Base-by-base conservation (phyloP, 2,888 invertebrate genomes). In the Pristionchus mayeri region DNA sequence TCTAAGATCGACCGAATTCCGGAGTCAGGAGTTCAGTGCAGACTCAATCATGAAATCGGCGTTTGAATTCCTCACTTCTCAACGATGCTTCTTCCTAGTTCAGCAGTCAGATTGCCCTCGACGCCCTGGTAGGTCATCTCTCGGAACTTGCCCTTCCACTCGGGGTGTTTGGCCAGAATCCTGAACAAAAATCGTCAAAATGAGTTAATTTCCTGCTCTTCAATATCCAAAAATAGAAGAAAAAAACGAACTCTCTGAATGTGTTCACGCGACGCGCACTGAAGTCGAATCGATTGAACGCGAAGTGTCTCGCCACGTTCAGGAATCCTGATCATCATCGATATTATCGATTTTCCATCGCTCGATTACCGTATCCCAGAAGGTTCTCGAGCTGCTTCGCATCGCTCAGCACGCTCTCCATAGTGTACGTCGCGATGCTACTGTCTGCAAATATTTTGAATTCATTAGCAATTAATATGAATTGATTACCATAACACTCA, bases 101-200 rank as follows among this genome's bases (percentile, higher is more conserved):
- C 71, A 3, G 71, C 71, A 6, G 71, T 71, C 40, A 71, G 40
- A 71, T 71, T 71, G 37, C 71, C 71, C 40, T 71, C 40, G 40
- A 24, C 21, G 21, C 71, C 71, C 18, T 71, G n/a, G 37, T 16
- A n/a, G 4, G 71, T 71, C 40, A 71, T 21, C 71, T 37, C n/a
- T 24, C 24, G 21, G 71, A 71, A 71, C 9, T n/a, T 21, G 16
- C 24, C 21, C 37, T 11, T 16, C 71, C 71, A 71, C 40, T 71
- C 71, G 40, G 71, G 71, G 16, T 44, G 71, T n/a, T n/a, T 11
- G 11, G 71, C 2, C 21, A 71, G 71, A 24, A 71, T 71, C 9
- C 71, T 40, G 71, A 44, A 9, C 1, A 3, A 54, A 54, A 1
- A 54, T 54, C 1, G n/a, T 1, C 18, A 21, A n/a, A 7, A 21